Percentiles rank a stretch among this genome's conserved stretches.
These are phyloP conservation scores for Pontoporia blainvillei DNA, from an alignment of 2,113 vertebrate genomes.

Conservation along the genomic window DNA sequence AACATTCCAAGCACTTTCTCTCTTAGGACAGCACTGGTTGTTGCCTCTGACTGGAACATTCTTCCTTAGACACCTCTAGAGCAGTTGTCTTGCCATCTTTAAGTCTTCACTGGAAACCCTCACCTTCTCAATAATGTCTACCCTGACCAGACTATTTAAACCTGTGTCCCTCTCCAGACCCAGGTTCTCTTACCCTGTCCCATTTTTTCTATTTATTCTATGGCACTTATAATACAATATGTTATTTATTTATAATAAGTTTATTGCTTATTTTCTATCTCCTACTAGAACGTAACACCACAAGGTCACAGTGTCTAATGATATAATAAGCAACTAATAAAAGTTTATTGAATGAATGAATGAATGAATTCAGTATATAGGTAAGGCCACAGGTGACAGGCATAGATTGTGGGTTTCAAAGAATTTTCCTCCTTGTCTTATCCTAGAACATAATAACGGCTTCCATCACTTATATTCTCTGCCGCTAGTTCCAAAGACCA, in stretches of 20 bases:
- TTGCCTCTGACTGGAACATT: background rate
- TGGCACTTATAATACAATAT: background rate
- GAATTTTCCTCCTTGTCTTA: background rate
- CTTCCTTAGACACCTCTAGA: background rate
- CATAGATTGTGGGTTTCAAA: background rate
- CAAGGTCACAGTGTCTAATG: background rate
- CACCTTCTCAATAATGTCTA: background rate
- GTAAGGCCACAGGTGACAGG: background rate
- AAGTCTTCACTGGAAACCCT: background rate
- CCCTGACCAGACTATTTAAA: background rate
- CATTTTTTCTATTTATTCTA: background rate
- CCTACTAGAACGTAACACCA: background rate
- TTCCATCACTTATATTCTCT: slow-evolving; percentile 10
- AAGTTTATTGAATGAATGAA: background rate
- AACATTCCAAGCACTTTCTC: background rate
- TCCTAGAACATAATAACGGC: background rate
- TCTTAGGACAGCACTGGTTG: background rate
- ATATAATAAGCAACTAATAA: background rate
- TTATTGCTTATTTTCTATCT: slow-evolving; percentile 2
- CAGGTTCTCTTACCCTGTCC: background rate
- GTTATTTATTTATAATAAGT: background rate
- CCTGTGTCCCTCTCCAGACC: background rate
- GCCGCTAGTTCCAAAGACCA: background rate
- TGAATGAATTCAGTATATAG: background rate
- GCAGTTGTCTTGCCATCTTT: background rate